Conservation (phyloP, 2,888 invertebrate genomes). For the Hydropsyche betteni region DNA sequence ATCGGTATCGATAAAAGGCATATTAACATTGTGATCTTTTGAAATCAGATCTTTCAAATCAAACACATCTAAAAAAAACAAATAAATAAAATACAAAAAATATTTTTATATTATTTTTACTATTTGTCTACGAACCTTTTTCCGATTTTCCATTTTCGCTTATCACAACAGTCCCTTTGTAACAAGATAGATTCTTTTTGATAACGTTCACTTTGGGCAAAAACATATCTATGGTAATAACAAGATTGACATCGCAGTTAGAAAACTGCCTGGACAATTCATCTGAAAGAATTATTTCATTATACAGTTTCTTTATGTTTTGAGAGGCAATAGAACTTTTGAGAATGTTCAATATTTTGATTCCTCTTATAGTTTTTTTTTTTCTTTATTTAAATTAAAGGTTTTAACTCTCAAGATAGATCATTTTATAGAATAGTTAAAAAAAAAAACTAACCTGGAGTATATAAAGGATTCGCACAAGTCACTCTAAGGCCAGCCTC, state of each 20-base stretch:
- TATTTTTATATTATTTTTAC: not conserved
- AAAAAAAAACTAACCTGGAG: constrained; percentile 63
- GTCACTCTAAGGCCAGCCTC: constrained; percentile 73
- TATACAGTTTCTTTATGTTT: not conserved
- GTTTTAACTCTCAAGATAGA: too few species aligned
- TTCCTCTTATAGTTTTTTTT: too few species aligned
- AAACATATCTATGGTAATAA: constrained; percentile 71
- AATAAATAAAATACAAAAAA: constrained; percentile 1
- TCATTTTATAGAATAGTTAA: not conserved
- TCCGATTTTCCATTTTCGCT: constrained; percentile 67
- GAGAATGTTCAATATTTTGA: too few species aligned
- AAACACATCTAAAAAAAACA: constrained; percentile 57
- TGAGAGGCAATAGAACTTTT: too few species aligned
- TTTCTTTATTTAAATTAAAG: too few species aligned
- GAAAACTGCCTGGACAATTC: constrained; percentile 72
- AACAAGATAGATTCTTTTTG: constrained; percentile 65
- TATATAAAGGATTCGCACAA: constrained; percentile 76
- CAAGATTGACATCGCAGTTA: constrained; percentile 71
- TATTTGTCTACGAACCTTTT: constrained; percentile 39
- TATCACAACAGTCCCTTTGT: constrained; percentile 71
- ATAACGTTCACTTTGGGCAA: constrained; percentile 69
- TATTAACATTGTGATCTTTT: constrained; percentile 61
- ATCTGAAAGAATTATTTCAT: constrained; percentile 57
- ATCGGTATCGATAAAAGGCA: constrained; percentile 62
- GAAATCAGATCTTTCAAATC: constrained; percentile 63